Conservation (phyloP, 2,113 vertebrate genomes). For the Oreochromis spilurus region DNA sequence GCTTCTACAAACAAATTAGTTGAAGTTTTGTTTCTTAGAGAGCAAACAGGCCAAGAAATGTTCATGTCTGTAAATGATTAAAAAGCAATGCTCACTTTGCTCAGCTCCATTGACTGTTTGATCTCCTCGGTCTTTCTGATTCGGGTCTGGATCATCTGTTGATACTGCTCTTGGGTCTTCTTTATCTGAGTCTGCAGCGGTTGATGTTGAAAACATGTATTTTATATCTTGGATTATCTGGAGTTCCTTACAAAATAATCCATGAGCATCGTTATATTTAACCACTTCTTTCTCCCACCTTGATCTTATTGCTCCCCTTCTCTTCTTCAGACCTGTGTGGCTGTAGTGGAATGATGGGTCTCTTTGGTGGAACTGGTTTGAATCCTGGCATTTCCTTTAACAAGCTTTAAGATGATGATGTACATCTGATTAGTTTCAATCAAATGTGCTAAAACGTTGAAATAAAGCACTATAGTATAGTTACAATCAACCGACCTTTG, state of each 20-base stretch:
- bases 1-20: background rate
- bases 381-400: background rate
- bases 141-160: conserved; percentile 34
- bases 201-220: background rate
- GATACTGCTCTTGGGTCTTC: background rate
- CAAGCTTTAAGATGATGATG: background rate
- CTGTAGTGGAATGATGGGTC: rapidly evolving
- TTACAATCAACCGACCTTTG: background rate
- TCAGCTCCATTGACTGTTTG: background rate
- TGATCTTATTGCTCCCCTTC: conserved; percentile 73
- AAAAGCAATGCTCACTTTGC: conserved; percentile 24
- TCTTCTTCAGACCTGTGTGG: conserved; percentile 40
- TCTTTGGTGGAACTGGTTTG: background rate
- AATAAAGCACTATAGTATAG: background rate
- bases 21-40: background rate
- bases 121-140: conserved; percentile 23
- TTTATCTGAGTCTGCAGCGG: background rate
- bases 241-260: background rate
- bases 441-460: background rate
- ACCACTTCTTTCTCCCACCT: conserved; percentile 64
- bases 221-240: background rate
- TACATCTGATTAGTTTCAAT: background rate
- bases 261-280: background rate
- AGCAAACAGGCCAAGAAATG: rapidly evolving
- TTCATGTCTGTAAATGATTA: background rate